Evolutionary conservation across 2,888 invertebrate genomes (phyloP).

Genomic region (Heliconius charithonia): DNA sequence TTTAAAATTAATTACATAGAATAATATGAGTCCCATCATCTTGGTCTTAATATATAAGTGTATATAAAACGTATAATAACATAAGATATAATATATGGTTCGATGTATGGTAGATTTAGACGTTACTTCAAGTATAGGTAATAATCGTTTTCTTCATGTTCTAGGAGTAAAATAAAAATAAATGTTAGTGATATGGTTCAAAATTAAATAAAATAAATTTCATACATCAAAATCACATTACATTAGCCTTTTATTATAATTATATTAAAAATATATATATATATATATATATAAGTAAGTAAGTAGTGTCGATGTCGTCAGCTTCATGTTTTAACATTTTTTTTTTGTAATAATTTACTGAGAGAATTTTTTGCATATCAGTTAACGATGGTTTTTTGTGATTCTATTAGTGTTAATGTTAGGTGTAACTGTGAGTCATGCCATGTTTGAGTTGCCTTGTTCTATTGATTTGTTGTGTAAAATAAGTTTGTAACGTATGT

Average conservation of each 20-base stretch:
- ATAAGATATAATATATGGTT: not conserved
- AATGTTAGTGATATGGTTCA: not conserved
- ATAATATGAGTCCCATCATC: conserved; percentile 7
- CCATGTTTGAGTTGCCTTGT: conserved; percentile 31
- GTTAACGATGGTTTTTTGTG: conserved; percentile 10
- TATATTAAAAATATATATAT: not conserved
- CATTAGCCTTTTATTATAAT: not conserved
- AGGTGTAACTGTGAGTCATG: conserved; percentile 25
- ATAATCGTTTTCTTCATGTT: not conserved
- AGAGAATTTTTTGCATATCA: conserved; percentile 31
- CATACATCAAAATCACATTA: not conserved
- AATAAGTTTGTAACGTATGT: conserved; percentile 7
- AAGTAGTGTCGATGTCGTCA: not conserved
- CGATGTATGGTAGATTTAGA: not conserved
- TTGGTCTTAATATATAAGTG: conserved; percentile 7
- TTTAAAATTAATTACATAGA: not conserved
- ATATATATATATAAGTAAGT: not conserved
- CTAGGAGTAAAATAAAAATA: not conserved
- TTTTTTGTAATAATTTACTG: conserved; percentile 19
- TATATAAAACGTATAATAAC: not conserved
- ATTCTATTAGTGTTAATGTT: conserved; percentile 3
- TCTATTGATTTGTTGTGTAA: conserved; percentile 21
- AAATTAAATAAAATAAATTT: not conserved
- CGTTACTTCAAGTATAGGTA: not conserved
- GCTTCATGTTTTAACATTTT: conserved; percentile 24